A percentile compares a stretch with the other conserved stretches of the same genome.
Evolutionary conservation across 2,888 invertebrate genomes (phyloP).

Genomic region (Philhelius pedissequus): DNA sequence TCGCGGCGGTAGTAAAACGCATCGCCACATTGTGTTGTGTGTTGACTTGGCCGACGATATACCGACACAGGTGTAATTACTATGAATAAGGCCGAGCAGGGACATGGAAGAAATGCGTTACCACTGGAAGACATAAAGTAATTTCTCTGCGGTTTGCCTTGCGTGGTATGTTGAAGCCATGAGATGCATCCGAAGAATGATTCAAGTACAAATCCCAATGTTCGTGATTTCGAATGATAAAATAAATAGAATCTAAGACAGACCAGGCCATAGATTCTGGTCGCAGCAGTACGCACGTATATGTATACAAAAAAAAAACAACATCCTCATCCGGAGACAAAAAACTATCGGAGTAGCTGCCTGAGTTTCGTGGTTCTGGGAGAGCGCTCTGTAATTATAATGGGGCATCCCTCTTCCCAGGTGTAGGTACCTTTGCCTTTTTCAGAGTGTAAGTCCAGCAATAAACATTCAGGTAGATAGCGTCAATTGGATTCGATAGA

Average conservation of each 20-base stretch:
- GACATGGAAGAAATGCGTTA: background rate
- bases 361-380: constrained; percentile 1
- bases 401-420: constrained; percentile 23
- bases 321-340: constrained; percentile 64
- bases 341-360: constrained; percentile 19
- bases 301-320: too few species aligned
- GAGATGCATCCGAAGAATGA: constrained; percentile 22
- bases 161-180: constrained; percentile 21
- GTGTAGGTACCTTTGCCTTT: background rate
- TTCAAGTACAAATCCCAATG: constrained; percentile 48
- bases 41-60: constrained; percentile 12
- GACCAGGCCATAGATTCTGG: constrained; percentile 21
- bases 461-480: constrained; percentile 40
- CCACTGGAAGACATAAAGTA: constrained; percentile 42
- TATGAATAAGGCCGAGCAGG: constrained; percentile 3
- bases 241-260: background rate
- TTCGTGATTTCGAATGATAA: constrained; percentile 49
- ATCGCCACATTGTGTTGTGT: constrained; percentile 11
- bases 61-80: constrained; percentile 58
- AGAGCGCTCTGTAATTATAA: constrained; percentile 62
- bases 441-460: background rate
- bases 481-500: constrained; percentile 5
- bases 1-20: constrained; percentile 42
- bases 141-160: constrained; percentile 48
- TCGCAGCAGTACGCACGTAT: background rate